Percentiles rank a stretch among this genome's conserved stretches.
Conservation (phyloP, 2,888 invertebrate genomes). For the Chouioia cunea region DNA sequence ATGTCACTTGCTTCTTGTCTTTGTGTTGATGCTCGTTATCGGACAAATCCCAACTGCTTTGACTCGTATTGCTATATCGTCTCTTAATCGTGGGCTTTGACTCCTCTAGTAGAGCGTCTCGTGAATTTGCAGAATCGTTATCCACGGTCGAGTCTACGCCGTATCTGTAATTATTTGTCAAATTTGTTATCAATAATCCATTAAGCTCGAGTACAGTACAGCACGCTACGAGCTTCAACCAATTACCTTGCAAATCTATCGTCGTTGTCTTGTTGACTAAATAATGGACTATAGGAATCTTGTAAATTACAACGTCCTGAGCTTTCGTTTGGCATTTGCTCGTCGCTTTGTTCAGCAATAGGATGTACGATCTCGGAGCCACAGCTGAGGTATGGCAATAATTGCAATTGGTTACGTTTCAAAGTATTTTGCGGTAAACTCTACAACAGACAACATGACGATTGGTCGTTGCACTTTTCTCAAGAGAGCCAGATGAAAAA, state of each 20-base stretch:
- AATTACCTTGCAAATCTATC: conserved; percentile 63
- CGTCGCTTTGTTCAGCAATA: conserved; percentile 87
- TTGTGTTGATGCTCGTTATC: conserved; percentile 56
- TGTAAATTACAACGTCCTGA: conserved; percentile 57
- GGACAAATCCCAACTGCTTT: conserved; percentile 64
- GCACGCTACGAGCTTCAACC: no score
- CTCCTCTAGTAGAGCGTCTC: conserved; percentile 64
- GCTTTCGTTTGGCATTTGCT: conserved; percentile 70
- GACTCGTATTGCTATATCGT: conserved; percentile 65
- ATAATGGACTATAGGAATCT: conserved; percentile 60
- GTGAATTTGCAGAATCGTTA: conserved; percentile 63
- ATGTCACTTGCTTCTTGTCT: conserved; percentile 53
- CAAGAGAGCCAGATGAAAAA: neutral
- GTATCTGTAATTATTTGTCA: conserved; percentile 53
- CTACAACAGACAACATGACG: conserved; percentile 49
- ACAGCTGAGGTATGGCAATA: conserved; percentile 71
- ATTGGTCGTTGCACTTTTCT: neutral
- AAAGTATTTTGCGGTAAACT: conserved; percentile 64
- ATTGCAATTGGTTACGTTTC: conserved; percentile 64
- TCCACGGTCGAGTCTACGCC: conserved; percentile 61
- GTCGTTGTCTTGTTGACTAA: conserved; percentile 57
- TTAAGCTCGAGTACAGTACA: neutral
- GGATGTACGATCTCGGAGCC: conserved; percentile 86
- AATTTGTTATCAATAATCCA: neutral
- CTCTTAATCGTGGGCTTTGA: conserved; percentile 53